Base-by-base conservation (phyloP, 2,888 invertebrate genomes). In the Aleiodes leptofemur region DNA sequence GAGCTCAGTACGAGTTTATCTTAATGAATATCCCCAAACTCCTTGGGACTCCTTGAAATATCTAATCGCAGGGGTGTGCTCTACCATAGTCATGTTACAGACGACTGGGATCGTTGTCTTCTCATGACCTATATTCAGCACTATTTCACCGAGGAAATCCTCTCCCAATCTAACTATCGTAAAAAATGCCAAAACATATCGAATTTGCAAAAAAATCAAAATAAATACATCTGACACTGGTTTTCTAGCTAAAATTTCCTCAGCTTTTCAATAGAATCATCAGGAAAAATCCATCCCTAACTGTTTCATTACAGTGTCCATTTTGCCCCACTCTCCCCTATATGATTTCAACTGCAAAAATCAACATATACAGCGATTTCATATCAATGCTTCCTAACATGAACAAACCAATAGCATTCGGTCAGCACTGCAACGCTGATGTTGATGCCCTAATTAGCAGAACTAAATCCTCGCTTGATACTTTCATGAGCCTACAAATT, bases 31-130 rank as follows among this genome's bases (percentile, higher is more conserved):
- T 88, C 84, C 86, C 7, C 94, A 94, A 13, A 96, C 96, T 0
- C 97, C 97, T 0, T 97, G 96, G 96, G 96, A 96, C 83, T 96
- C 97, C 0, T 90, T 97, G 66, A 96, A 96, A 82, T 97, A 96
- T 88, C 90, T 97, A 77, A 96, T 97, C 86, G 95, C 96, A 0
- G 96, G 95, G 82, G 95, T 97, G 80, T 96, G 95, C 90, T n/a
- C n/a, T 97, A 97, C 87, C 97, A 97, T 48, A 97, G 97, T 0
- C 96, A 96, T 88, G 94, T 95, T 83, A 94, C 94, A 1, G 94
- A 95, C 86, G 94, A 94, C 83, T 94, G 93, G 93, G 93, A 93
- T 85, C 91, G 94, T 78, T 91, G 96, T 16, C 92, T 97, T 34
- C 91, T 97, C 31, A 91, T 93, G 79, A 96, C 96, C 0, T 97